phyloP scores from a whole-genome alignment of 2,888 invertebrate genomes.

The Ypsolopha scabrella region DNA sequence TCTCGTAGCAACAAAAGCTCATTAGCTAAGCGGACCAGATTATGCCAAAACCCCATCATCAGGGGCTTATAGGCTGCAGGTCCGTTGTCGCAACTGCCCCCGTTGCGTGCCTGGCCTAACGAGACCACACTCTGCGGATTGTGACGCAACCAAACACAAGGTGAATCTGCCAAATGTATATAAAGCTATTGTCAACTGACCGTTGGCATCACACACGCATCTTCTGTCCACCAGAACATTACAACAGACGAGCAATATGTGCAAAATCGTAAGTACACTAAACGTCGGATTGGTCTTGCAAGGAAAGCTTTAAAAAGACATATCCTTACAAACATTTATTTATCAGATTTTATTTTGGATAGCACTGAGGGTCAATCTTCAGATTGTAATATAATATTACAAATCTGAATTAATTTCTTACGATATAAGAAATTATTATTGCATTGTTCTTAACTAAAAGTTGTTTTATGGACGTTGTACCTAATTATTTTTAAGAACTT shows the following conservation, averaged over 20 bases:
- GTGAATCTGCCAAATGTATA: conserved; percentile 63
- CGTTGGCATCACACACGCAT: conserved; percentile 43
- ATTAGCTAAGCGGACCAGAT: not conserved
- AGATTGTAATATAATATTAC: too few relatives aligned
- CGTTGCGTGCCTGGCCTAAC: conserved; percentile 55
- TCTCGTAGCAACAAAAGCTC: too few relatives aligned
- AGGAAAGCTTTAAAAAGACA: not conserved
- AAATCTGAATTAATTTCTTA: too few relatives aligned
- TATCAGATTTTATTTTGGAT: not conserved
- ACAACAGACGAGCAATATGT: conserved; percentile 39
- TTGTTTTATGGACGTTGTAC: too few relatives aligned
- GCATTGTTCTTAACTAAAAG: too few relatives aligned
- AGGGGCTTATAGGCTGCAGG: conserved; percentile 18
- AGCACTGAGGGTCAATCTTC: too few relatives aligned
- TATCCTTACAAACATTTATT: not conserved
- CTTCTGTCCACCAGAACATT: conserved; percentile 33
- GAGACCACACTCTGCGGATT: conserved; percentile 27
- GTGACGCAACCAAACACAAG: conserved; percentile 58
- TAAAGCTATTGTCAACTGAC: conserved; percentile 53
- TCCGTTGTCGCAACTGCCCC: conserved; percentile 27
- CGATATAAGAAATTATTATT: too few relatives aligned
- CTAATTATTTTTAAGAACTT: too few relatives aligned
- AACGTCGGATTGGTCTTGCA: not conserved
- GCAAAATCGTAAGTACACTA: conserved; percentile 41
- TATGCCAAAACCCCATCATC: conserved; percentile 5